A percentile compares a stretch with the other conserved stretches of the same genome.
Evolutionary conservation across 35 echinoderm and acorn worm genomes (phyloP).

Genomic region (Hemicentrotus pulcherrimus): DNA sequence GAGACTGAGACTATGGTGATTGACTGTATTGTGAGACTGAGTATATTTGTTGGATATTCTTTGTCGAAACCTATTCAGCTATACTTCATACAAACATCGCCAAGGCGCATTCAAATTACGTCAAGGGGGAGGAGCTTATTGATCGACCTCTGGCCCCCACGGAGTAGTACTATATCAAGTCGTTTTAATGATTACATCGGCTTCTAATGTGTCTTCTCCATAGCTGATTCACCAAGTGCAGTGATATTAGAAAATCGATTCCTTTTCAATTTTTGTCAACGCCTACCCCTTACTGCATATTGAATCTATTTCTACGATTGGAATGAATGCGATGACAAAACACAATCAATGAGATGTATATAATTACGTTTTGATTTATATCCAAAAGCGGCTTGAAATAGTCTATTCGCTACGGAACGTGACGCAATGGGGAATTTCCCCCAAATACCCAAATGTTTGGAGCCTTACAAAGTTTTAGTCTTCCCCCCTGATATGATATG

Average conservation of each 20-base stretch:
- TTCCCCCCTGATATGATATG: neutral
- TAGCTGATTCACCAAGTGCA: neutral
- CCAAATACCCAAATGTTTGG: neutral
- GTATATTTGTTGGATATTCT: neutral
- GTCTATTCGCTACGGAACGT: neutral
- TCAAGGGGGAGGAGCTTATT: neutral
- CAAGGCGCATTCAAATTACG: neutral
- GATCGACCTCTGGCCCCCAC: neutral
- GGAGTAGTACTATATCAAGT: neutral
- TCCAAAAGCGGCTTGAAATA: neutral
- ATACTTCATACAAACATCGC: neutral
- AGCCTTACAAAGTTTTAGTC: neutral
- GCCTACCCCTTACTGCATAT: neutral
- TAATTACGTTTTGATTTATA: neutral
- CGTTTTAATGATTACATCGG: neutral
- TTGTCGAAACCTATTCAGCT: neutral
- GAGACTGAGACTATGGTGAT: too few relatives aligned
- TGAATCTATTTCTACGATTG: neutral
- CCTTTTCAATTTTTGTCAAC: neutral
- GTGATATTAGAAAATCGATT: neutral
- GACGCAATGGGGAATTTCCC: neutral
- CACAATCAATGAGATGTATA: neutral
- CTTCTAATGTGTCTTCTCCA: too few relatives aligned
- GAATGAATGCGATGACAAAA: neutral
- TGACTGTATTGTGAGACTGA: neutral